Evolutionary conservation across 2,888 invertebrate species (phyloP).

Genomic region (Camptogramma bilineatum): DNA sequence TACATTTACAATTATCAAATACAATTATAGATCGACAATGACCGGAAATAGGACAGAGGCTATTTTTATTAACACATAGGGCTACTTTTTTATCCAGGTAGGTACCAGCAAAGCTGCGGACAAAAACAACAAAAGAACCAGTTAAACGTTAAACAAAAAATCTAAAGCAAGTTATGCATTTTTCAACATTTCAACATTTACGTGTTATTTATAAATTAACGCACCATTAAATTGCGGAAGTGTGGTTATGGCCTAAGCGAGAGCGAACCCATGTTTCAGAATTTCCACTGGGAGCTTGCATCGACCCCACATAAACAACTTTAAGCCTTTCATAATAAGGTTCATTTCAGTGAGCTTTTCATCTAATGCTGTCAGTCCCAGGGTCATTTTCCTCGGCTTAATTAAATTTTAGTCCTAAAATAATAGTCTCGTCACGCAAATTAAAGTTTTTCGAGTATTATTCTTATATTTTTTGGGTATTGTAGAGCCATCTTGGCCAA

Average conservation of each 20-base stretch:
- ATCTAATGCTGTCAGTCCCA: constrained; percentile 32
- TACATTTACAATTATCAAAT: no score
- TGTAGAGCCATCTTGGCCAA: constrained; percentile 1
- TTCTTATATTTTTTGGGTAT: constrained; percentile 33
- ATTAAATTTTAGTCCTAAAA: constrained; percentile 60
- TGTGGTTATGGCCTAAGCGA: constrained; percentile 48
- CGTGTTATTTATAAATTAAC: constrained; percentile 50
- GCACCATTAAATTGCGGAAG: constrained; percentile 49
- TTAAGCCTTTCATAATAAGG: constrained; percentile 29
- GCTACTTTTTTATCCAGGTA: no score
- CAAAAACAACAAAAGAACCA: not conserved
- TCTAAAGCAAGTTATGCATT: not conserved
- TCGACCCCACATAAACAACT: constrained; percentile 30
- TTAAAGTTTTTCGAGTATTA: constrained; percentile 44
- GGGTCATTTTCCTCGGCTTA: constrained; percentile 47
- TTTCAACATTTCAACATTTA: constrained; percentile 13
- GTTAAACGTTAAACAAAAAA: not conserved
- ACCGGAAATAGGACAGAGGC: no score
- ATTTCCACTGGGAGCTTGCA: constrained; percentile 47
- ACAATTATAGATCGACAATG: no score
- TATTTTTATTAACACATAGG: not conserved
- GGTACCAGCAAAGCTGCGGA: no score
- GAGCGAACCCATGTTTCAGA: constrained; percentile 62
- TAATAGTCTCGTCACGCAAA: constrained; percentile 49
- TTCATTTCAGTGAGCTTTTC: constrained; percentile 22